Conservation (phyloP, 2,113 vertebrate species). For the Myotis lucifugus region DNA sequence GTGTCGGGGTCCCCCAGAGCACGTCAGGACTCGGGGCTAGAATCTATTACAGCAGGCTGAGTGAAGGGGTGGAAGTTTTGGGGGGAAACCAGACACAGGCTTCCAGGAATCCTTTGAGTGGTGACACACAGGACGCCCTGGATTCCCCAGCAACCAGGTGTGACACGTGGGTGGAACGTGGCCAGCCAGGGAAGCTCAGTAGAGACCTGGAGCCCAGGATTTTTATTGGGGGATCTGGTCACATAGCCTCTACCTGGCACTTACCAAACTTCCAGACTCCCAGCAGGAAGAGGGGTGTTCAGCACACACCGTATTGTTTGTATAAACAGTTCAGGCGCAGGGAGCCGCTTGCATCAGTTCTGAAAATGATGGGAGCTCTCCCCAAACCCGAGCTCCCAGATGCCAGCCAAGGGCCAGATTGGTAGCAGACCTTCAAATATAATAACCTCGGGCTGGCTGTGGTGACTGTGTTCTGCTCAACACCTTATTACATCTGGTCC, state of each 20-base stretch:
- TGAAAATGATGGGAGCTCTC: background rate
- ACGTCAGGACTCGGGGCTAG: background rate
- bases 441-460: fast-evolving
- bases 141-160: background rate
- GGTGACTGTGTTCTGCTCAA: background rate
- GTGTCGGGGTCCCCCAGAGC: background rate
- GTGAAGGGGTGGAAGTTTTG: background rate
- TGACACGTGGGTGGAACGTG: fast-evolving
- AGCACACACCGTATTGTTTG: background rate
- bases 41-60: background rate
- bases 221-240: background rate
- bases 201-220: fast-evolving
- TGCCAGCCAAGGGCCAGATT: background rate
- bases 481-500: background rate
- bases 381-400: background rate
- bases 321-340: background rate
- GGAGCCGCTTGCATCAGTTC: fast-evolving
- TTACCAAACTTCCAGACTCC: background rate
- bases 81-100: background rate
- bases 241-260: background rate
- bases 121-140: background rate
- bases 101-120: background rate
- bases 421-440: background rate
- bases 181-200: background rate
- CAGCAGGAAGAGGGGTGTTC: background rate